phyloP scores from a whole-genome alignment of 92 coral and sea anemone genomes.

The Paragorgia papillata region DNA sequence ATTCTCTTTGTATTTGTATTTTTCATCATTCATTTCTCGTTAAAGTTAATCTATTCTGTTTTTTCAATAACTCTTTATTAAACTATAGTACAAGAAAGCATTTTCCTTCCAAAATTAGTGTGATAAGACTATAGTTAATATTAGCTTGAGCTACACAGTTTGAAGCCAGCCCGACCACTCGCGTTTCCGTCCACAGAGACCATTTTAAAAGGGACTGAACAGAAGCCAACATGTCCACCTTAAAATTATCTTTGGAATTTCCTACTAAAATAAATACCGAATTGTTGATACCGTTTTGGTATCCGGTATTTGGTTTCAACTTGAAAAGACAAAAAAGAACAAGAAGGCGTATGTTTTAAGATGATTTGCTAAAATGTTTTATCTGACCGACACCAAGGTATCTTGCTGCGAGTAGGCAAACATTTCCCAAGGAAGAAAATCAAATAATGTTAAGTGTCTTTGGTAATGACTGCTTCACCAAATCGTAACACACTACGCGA shows the following conservation, averaged over 20 bases:
- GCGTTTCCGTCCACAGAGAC: conserved; percentile 35
- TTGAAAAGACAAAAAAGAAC: conserved; percentile 19
- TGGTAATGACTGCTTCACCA: conserved; percentile 40
- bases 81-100: too few relatives aligned
- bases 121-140: too few relatives aligned
- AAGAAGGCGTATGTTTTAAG: conserved; percentile 21
- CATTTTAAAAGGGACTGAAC: too few relatives aligned
- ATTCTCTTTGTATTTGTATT: too few relatives aligned
- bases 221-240: too few relatives aligned
- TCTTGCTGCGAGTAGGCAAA: conserved; percentile 46
- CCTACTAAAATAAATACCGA: conserved; percentile 40
- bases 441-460: conserved; percentile 16
- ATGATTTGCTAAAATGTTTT: neutral
- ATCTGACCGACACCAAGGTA: conserved; percentile 28
- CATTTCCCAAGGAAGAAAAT: conserved; percentile 38
- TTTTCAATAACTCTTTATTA: too few relatives aligned
- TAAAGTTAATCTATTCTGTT: too few relatives aligned
- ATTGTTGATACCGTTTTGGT: conserved; percentile 27
- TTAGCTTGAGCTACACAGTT: conserved; percentile 20
- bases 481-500: conserved; percentile 36
- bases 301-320: conserved; percentile 40
- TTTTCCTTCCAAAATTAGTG: too few relatives aligned
- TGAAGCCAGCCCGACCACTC: conserved; percentile 18
- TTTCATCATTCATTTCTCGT: too few relatives aligned
- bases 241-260: conserved; percentile 32